Evolutionary conservation across 2,888 invertebrate species (phyloP), one percentile per base, ranked within the genome.

Genomic region (Lycocerus yunnanus): DNA sequence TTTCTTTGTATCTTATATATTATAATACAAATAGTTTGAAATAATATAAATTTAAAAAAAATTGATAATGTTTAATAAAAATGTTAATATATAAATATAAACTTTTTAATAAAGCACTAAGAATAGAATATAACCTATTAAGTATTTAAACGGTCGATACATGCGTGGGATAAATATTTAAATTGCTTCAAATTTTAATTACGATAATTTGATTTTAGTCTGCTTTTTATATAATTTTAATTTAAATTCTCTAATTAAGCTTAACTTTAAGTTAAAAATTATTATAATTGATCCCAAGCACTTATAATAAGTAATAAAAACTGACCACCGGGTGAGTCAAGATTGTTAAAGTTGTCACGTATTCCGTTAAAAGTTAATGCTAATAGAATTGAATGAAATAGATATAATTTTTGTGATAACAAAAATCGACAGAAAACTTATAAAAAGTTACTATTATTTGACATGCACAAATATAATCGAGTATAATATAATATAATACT

Each of bases 301-400:
- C 61, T 63, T 18, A 63, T 63, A n/a, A 63, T 63, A 18, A 63
- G 16, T 63, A 63, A 63, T 72, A 66, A 72, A 72, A 72, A 72
- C 68, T 72, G 72, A 68, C 72, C 72, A 72, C 72, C 72, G 72
- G 72, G 72, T 21, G 72, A 72, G 72, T 68, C 21, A 13, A 72
- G 24, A 68, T 68, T 72, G 72, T 72, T 68, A 72, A 72, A 20
- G 65, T 68, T 68, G 72, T 72, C 71, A 72, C 68, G 72, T 67
- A 58, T 61, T 66, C 68, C 61, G 61, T 70, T 21, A 18, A 61
- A 58, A 72, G 43, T 68, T 58, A 27, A 68, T 61, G 61, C 68
- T 58, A 61, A 68, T 68, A 65, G 63, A 72, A 68, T 72, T 16
- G 43, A 43, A 43, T n/a, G n/a, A 65, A 68, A 72, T 21, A 72